Evolutionary conservation across 2,888 invertebrate genomes (phyloP).

Genomic region (Tryphoninae sp.): DNA sequence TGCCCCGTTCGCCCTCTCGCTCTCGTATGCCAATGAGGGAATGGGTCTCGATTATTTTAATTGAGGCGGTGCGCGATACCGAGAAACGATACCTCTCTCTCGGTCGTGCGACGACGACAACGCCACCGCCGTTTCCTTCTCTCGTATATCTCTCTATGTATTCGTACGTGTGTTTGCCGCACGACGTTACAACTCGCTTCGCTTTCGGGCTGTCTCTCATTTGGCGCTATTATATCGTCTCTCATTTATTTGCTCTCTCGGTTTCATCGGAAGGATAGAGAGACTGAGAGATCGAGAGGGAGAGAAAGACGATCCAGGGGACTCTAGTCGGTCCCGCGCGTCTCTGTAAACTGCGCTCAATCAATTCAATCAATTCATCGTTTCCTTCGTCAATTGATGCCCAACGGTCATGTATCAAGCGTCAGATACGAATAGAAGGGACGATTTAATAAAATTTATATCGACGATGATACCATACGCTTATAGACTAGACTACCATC

Average conservation of each 20-base stretch:
- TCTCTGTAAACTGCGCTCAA: conserved; percentile 58
- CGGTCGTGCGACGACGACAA: conserved; percentile 66
- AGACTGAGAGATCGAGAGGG: neutral
- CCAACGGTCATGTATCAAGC: conserved; percentile 24
- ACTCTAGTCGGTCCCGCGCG: conserved; percentile 31
- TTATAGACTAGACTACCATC: conserved; percentile 3
- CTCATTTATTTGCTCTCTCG: conserved; percentile 35
- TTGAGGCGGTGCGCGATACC: conserved; percentile 73
- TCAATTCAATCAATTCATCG: conserved; percentile 63
- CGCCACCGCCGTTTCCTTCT: conserved; percentile 49
- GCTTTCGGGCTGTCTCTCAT: conserved; percentile 42
- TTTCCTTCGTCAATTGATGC: conserved; percentile 62
- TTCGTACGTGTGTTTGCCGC: too few species aligned
- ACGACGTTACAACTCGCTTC: conserved; percentile 8
- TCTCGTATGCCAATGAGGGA: conserved; percentile 71
- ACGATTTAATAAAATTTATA: conserved; percentile 61
- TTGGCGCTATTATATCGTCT: conserved; percentile 36
- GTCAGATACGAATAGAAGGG: conserved; percentile 37
- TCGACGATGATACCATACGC: conserved; percentile 52
- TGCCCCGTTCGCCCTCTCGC: conserved; percentile 19
- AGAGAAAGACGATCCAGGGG: neutral
- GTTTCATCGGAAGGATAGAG: conserved; percentile 23
- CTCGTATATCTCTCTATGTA: conserved; percentile 13
- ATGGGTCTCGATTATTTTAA: conserved; percentile 76
- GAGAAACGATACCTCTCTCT: conserved; percentile 71